Evolutionary conservation across 2,888 invertebrate species (phyloP), one percentile per base, ranked within the genome.

Genomic region (Zygothrica quintamaculata): DNA sequence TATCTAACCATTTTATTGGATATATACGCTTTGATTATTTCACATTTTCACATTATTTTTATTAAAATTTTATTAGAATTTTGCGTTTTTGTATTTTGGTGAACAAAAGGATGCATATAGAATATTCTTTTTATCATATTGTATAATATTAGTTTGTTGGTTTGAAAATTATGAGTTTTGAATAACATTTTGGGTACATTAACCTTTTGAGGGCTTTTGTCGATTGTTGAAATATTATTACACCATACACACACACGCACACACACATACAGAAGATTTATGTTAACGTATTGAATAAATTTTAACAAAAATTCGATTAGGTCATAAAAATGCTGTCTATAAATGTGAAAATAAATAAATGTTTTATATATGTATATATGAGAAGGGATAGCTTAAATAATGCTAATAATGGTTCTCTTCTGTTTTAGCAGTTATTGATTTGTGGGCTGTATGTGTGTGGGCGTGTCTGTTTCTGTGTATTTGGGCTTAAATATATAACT

Each of bases 41-140:
- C n/a, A n/a, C n/a, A 52, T 68, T 50, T 60, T 46, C 29, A 13
- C 50, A 62, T 60, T 64, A 71, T 74, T 74, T 50, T 51, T 56
- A 40, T 42, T 31, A 48, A 64, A 36, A 12, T 51, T 56, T 48
- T 26, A 26, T n/a, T 15, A 47, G 37, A 8, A 15, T 42, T 39
- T 8, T 31, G 22, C 16, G 25, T 40, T n/a, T n/a, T n/a, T 46
- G 15, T 29, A 40, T 36, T 46, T 15, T 4, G 43, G 9, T 12
- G 16, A 2, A 25, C 13, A 18, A 13, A 11, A 22, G 22, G 36
- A 42, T 33, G 26, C 47, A 9, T 15, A 31, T 3, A 40, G 44
- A 18, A 39, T 36, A 39, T 50, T 74, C 13, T 51, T 52, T 47
- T 31, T 52, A 31, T 2, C 25, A 18, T 48, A 18, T 60, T 6